phyloP scores from a whole-genome alignment of 2,888 invertebrate species.

The Tridacna gigas region DNA sequence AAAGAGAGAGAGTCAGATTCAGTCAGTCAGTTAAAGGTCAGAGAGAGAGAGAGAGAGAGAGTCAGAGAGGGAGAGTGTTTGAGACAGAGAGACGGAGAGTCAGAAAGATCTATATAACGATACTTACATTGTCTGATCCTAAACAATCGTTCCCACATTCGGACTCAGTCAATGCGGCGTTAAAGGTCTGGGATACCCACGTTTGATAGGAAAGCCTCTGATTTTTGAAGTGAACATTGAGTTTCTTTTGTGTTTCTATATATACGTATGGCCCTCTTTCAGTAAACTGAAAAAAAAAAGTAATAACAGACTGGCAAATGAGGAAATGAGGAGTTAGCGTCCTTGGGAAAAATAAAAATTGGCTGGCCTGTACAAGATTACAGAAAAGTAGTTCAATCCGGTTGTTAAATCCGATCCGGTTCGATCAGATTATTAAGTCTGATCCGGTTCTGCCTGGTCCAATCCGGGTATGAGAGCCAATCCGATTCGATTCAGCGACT shows the following conservation, averaged over 20 bases:
- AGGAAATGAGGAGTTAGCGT: too few relatives aligned
- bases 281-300: conserved; percentile 51
- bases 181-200: conserved; percentile 53
- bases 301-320: too few relatives aligned
- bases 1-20: not conserved
- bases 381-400: too few relatives aligned
- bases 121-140: conserved; percentile 39
- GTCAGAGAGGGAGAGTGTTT: not conserved
- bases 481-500: too few relatives aligned
- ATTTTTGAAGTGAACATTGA: conserved; percentile 59
- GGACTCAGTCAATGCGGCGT: conserved; percentile 29
- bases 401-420: too few relatives aligned
- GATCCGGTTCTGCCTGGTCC: too few relatives aligned
- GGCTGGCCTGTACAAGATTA: too few relatives aligned
- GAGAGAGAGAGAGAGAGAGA: not conserved
- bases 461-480: too few relatives aligned
- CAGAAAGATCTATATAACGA: not conserved
- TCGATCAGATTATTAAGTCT: too few relatives aligned
- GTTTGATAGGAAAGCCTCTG: conserved; percentile 54
- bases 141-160: conserved; percentile 55
- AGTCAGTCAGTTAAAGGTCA: not conserved
- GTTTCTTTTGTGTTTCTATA: conserved; percentile 49
- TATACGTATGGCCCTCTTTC: conserved; percentile 69
- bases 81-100: not conserved
- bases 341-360: too few relatives aligned